Percentiles rank a stretch among this genome's conserved stretches.
phyloP scores from a whole-genome alignment of 2,888 invertebrate species.

The Homarus gammarus region DNA sequence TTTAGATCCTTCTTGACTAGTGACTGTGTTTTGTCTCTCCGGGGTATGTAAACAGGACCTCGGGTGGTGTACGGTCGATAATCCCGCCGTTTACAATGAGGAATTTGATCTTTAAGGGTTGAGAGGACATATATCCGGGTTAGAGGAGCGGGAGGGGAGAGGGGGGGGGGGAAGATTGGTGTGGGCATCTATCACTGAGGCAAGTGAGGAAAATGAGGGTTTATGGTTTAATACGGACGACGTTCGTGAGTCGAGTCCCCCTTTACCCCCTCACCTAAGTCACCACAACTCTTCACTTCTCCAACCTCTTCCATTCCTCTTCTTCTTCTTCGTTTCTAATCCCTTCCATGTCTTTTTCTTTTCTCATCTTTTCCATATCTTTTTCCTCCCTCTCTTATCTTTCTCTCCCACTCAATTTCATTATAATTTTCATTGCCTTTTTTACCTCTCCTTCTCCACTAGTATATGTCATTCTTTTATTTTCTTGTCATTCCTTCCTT shows the following conservation, averaged over 20 bases:
- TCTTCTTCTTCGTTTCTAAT: too few species aligned
- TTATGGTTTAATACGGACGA: slow-evolving; percentile 12
- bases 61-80: neutral
- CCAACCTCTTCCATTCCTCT: neutral
- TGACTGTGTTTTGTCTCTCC: neutral
- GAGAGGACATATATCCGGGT: neutral
- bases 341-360: too few species aligned
- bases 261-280: neutral
- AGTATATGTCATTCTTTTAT: too few species aligned
- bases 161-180: slow-evolving; percentile 1
- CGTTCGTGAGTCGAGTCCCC: neutral
- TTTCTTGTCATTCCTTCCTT: too few species aligned
- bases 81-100: neutral
- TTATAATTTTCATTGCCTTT: too few species aligned
- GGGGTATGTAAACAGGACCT: neutral
- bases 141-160: neutral
- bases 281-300: too few species aligned
- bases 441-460: too few species aligned
- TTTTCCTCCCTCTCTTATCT: neutral
- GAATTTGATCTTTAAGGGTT: neutral
- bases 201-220: neutral
- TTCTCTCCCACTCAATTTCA: neutral
- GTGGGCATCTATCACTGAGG: slow-evolving; percentile 15
- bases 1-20: too few species aligned
- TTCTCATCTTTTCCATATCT: neutral